These are phyloP conservation scores for Barnardius zonarius DNA, from an alignment of 2,113 vertebrate species.

Conservation along the genomic window DNA sequence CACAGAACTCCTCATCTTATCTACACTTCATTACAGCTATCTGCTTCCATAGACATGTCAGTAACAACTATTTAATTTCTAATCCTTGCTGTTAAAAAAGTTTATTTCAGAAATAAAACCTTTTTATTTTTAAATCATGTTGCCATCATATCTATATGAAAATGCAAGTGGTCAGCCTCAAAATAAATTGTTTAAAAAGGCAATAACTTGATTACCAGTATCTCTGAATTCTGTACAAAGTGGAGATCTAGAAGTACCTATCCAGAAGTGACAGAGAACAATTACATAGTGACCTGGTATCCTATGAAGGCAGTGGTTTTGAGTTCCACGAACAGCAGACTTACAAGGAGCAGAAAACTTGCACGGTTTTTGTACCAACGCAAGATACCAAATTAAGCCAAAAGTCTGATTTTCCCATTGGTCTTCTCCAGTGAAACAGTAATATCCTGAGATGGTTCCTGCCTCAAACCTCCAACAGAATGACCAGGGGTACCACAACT, in stretches of 20 bases:
- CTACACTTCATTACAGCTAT: not conserved
- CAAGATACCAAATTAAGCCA: not conserved
- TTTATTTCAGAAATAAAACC: not conserved
- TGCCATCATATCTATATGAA: not conserved
- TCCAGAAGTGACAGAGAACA: not conserved
- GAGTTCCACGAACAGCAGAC: not conserved
- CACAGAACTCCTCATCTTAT: not conserved
- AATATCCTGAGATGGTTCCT: not conserved
- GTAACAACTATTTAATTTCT: not conserved
- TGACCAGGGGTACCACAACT: fast-evolving
- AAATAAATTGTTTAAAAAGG: not conserved
- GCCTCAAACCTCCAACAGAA: not conserved
- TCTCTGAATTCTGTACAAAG: not conserved
- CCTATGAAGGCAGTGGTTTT: not conserved
- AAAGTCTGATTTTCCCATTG: not conserved
- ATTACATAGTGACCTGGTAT: not conserved
- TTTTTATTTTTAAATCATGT: not conserved
- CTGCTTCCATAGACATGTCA: not conserved
- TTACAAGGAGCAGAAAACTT: not conserved
- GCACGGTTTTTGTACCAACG: not conserved
- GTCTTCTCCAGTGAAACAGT: not conserved
- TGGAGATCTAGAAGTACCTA: not conserved
- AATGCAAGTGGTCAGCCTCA: not conserved
- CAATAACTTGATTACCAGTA: not conserved
- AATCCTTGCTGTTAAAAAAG: not conserved